phyloP scores from a whole-genome alignment of 30 jellyfish, hydroid and myxozoan species.

The Aurelia aurita complex sp. Pacific region DNA sequence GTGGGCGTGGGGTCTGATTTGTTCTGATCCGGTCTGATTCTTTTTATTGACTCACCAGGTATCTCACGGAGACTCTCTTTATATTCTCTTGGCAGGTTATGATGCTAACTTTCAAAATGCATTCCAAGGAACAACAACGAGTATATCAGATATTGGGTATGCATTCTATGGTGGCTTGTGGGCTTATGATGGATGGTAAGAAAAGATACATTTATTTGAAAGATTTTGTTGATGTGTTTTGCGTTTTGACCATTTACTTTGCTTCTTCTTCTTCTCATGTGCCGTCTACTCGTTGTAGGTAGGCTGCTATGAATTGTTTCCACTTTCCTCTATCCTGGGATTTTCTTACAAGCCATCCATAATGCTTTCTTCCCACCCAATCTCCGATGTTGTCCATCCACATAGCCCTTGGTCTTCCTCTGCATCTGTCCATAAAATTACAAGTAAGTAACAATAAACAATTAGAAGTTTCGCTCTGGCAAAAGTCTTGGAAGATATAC shows the following conservation, averaged over 20 bases:
- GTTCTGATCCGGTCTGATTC: too few relatives aligned
- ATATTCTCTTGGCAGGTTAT: slow-evolving; percentile 54
- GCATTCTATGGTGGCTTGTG: slow-evolving; percentile 99
- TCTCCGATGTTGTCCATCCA: too few relatives aligned
- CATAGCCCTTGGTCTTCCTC: not conserved
- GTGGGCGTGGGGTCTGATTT: too few relatives aligned
- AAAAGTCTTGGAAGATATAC: too few relatives aligned
- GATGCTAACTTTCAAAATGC: slow-evolving; percentile 84
- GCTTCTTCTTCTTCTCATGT: not conserved
- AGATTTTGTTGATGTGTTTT: not conserved
- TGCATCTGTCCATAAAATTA: not conserved
- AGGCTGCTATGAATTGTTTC: too few relatives aligned
- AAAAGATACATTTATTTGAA: not conserved
- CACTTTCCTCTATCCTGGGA: too few relatives aligned
- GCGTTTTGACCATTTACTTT: not conserved
- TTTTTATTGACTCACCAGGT: too few relatives aligned
- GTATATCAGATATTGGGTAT: slow-evolving; percentile 94
- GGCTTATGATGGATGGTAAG: slow-evolving; percentile 99
- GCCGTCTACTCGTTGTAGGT: too few relatives aligned
- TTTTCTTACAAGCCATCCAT: too few relatives aligned
- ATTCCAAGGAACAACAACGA: slow-evolving; percentile 89
- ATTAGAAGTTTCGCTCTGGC: too few relatives aligned
- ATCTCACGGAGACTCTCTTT: not conserved
- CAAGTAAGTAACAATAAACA: too few relatives aligned
- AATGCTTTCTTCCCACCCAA: too few relatives aligned